Conservation (phyloP, 2,113 vertebrate species). For the Apodemus sylvaticus region DNA sequence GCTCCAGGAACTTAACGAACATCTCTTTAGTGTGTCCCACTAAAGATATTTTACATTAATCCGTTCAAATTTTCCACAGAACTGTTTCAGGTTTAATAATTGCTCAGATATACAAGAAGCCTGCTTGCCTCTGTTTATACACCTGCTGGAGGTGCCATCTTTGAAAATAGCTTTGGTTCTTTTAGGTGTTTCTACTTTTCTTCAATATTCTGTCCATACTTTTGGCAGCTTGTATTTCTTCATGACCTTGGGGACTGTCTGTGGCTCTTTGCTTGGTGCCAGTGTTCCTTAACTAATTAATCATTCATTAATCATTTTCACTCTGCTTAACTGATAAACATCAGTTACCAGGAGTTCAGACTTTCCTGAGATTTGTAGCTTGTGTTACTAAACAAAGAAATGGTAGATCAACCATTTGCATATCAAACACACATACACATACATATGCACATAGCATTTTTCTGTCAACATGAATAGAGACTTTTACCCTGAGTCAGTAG, state of each 20-base stretch:
- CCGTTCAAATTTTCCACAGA: not conserved
- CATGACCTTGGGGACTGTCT: slow-evolving; percentile 1
- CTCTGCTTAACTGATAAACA: not conserved
- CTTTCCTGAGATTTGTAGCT: not conserved
- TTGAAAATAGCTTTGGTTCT: not conserved
- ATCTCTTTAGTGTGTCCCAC: not conserved
- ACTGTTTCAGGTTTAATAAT: not conserved
- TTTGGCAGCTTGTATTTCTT: not conserved
- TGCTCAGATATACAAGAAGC: not conserved
- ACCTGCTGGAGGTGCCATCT: not conserved
- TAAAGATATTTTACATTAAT: not conserved
- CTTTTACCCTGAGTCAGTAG: not conserved
- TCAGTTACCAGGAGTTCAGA: not conserved
- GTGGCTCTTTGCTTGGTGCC: not conserved
- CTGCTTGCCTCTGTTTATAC: not conserved
- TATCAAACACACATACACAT: not conserved
- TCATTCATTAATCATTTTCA: not conserved
- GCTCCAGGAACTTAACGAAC: not conserved
- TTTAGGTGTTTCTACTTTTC: not conserved
- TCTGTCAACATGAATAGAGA: not conserved
- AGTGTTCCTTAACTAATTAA: not conserved
- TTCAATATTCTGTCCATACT: not conserved
- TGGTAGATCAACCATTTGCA: not conserved
- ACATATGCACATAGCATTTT: not conserved
- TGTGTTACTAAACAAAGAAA: not conserved